Conservation (phyloP, 2,797 vertebrate genomes). For the Notamacropus eugenii region DNA sequence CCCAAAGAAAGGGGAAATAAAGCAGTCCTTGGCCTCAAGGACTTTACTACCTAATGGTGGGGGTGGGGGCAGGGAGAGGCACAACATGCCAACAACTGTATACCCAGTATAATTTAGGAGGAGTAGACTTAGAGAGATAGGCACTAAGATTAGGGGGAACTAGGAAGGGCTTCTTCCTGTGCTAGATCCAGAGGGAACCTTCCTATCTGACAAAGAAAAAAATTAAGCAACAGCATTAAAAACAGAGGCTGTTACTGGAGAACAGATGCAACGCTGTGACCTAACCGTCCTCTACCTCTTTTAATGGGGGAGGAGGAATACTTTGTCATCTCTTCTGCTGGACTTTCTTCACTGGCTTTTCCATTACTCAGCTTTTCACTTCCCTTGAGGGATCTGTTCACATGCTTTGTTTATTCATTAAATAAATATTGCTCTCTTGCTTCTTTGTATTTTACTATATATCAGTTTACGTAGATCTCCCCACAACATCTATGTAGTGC, state of each 20-base stretch:
- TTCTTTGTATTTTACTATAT: neutral
- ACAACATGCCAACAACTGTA: neutral
- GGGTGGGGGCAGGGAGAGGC: neutral
- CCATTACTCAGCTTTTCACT: neutral
- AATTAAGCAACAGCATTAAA: neutral
- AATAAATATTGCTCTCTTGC: neutral
- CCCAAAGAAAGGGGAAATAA: neutral
- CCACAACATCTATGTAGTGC: neutral
- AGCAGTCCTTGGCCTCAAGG: neutral
- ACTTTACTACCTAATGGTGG: neutral
- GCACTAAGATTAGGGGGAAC: neutral
- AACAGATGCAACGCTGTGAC: neutral
- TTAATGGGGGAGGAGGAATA: neutral
- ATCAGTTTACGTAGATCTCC: neutral
- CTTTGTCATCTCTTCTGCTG: neutral
- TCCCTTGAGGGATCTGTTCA: neutral
- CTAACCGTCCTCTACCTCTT: neutral
- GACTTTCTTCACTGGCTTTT: neutral
- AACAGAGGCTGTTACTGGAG: neutral
- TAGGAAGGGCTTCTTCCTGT: neutral
- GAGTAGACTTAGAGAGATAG: neutral
- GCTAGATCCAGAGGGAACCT: neutral
- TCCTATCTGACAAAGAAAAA: neutral
- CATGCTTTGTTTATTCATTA: neutral
- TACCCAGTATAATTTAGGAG: neutral